phyloP scores from a whole-genome alignment of 2,888 invertebrate genomes.

The Parapristionchus giblindavisi region DNA sequence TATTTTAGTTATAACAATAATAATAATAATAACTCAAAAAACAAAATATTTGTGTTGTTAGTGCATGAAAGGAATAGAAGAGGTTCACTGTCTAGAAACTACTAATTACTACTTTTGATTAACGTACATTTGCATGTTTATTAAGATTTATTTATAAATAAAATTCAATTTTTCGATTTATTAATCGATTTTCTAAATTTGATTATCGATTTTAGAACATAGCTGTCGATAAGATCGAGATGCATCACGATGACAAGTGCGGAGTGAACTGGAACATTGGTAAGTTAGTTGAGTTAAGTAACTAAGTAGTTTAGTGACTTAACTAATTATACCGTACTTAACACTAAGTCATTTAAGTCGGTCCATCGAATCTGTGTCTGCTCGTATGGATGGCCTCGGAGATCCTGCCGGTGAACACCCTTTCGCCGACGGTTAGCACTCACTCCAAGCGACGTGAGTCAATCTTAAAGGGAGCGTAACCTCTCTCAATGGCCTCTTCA shows the following conservation, averaged over 20 bases:
- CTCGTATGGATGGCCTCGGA: slow-evolving; percentile 69
- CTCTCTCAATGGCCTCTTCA: background rate
- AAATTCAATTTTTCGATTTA: too few relatives aligned
- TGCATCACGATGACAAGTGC: slow-evolving; percentile 69
- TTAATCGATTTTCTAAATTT: too few relatives aligned
- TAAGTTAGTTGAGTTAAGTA: slow-evolving; percentile 35
- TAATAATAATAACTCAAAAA: too few relatives aligned
- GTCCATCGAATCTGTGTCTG: slow-evolving; percentile 65
- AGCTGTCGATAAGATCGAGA: slow-evolving; percentile 56
- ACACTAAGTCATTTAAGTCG: slow-evolving; percentile 53
- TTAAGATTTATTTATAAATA: too few relatives aligned
- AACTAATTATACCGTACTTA: background rate
- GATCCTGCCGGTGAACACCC: slow-evolving; percentile 58
- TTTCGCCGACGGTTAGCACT: background rate
- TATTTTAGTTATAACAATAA: too few relatives aligned
- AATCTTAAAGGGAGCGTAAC: background rate
- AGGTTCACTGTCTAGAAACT: too few relatives aligned
- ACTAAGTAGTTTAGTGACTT: background rate
- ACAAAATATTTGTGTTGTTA: too few relatives aligned
- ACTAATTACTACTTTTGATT: too few relatives aligned
- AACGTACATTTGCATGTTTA: too few relatives aligned
- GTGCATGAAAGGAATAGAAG: too few relatives aligned
- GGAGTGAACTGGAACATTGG: slow-evolving; percentile 69
- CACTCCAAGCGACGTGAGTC: slow-evolving; percentile 1
- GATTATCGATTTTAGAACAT: slow-evolving; percentile 45